A percentile compares a stretch with the other conserved stretches of the same genome.
phyloP scores from a whole-genome alignment of 2,888 invertebrate species.

The Orchestes rusci region DNA sequence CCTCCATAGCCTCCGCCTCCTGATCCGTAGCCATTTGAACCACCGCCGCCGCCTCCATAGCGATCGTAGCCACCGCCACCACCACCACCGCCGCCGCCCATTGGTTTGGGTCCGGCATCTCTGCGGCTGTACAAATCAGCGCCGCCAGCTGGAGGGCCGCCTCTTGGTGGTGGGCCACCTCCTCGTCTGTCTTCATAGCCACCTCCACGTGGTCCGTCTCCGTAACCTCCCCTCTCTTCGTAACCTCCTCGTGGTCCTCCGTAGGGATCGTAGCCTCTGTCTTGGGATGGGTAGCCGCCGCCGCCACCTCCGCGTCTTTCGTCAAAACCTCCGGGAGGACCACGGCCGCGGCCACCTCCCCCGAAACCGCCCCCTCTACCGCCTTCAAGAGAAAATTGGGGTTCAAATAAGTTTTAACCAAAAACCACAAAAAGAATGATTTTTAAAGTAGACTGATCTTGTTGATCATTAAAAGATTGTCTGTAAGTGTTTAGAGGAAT shows the following conservation, averaged over 20 bases:
- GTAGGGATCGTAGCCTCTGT: conserved; percentile 13
- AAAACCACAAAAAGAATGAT: background rate
- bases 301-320: conserved; percentile 23
- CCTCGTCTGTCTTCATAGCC: conserved; percentile 27
- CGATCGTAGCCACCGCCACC: conserved; percentile 14
- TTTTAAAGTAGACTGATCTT: no score
- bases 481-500: no score
- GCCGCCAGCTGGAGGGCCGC: conserved; percentile 13
- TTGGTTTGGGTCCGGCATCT: conserved; percentile 31
- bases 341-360: conserved; percentile 13
- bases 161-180: conserved; percentile 6
- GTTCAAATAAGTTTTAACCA: no score
- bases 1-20: conserved; percentile 20
- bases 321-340: conserved; percentile 22
- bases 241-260: conserved; percentile 23
- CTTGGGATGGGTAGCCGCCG: conserved; percentile 15
- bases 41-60: conserved; percentile 10
- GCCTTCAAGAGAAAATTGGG: conserved; percentile 2
- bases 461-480: no score
- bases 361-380: conserved; percentile 9
- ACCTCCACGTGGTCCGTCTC: conserved; percentile 19
- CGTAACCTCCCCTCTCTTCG: conserved; percentile 28
- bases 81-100: conserved; percentile 19
- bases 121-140: conserved; percentile 40
- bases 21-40: conserved; percentile 12